Evolutionary conservation across 2,888 invertebrate genomes (phyloP).

Genomic region (Oscheius myriophilus): DNA sequence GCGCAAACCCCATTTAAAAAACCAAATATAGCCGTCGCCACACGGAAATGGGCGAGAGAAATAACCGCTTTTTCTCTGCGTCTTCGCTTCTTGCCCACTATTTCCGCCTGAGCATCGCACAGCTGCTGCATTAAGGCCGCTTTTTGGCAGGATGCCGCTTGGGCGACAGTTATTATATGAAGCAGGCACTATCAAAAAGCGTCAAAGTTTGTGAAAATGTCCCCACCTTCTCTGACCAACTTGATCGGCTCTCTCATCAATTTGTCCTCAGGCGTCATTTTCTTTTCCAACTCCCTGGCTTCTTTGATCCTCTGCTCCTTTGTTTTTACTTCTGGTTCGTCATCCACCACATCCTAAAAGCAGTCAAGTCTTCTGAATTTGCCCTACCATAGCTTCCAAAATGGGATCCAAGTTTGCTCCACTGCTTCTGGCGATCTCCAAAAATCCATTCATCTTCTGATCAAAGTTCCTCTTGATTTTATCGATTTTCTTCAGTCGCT

Average conservation of each 20-base stretch:
- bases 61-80: too few relatives aligned
- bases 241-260: conserved; percentile 49
- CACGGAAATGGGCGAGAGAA: too few relatives aligned
- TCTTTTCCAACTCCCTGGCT: conserved; percentile 36
- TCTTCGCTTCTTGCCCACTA: too few relatives aligned
- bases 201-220: too few relatives aligned
- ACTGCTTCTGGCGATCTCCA: conserved; percentile 35
- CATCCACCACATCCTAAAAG: conserved; percentile 14
- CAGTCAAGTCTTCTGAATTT: too few relatives aligned
- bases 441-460: conserved; percentile 41
- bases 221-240: conserved; percentile 62
- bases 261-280: conserved; percentile 45
- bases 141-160: too few relatives aligned
- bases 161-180: too few relatives aligned
- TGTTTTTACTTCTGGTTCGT: conserved; percentile 6
- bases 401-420: conserved; percentile 39
- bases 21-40: too few relatives aligned
- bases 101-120: too few relatives aligned
- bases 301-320: conserved; percentile 42
- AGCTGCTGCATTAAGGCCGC: too few relatives aligned
- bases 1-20: too few relatives aligned
- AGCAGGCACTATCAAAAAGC: too few relatives aligned
- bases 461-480: conserved; percentile 45
- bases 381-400: conserved; percentile 28
- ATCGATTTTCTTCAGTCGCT: conserved; percentile 41